Evolutionary conservation across 2,888 invertebrate species (phyloP).

Genomic region (Polydrusus tereticollis): DNA sequence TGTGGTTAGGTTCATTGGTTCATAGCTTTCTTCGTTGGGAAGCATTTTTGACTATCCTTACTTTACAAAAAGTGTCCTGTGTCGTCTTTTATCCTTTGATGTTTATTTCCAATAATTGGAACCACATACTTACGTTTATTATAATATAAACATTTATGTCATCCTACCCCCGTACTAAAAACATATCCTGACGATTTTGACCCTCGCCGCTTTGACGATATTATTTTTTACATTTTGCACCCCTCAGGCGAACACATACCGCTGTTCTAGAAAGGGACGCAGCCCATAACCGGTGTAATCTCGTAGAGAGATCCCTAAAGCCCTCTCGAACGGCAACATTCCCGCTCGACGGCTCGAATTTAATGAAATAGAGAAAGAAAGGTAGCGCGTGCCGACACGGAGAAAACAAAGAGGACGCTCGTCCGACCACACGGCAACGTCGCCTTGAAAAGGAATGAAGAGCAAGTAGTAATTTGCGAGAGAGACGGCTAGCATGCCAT

Average conservation of each 20-base stretch:
- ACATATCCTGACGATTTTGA: conserved; percentile 32
- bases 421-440: conserved; percentile 36
- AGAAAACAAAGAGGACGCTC: conserved; percentile 24
- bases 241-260: conserved; percentile 46
- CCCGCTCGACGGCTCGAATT: conserved; percentile 43
- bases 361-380: conserved; percentile 44
- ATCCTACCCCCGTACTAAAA: conserved; percentile 32
- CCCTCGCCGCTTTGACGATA: conserved; percentile 41
- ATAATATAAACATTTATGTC: background rate
- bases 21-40: too few relatives aligned
- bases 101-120: too few relatives aligned
- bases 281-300: conserved; percentile 49
- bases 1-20: too few relatives aligned
- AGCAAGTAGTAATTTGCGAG: conserved; percentile 48
- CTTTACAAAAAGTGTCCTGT: too few relatives aligned
- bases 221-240: conserved; percentile 49
- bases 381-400: background rate
- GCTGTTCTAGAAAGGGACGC: conserved; percentile 48
- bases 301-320: conserved; percentile 49
- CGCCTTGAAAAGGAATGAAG: conserved; percentile 38
- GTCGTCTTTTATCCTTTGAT: too few relatives aligned
- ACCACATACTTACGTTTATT: background rate
- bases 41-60: too few relatives aligned
- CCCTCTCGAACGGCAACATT: conserved; percentile 48
- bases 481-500: conserved; percentile 46